Base-by-base conservation (phyloP, 2,888 invertebrate species). In the Chalcosyrphus nemorum region DNA sequence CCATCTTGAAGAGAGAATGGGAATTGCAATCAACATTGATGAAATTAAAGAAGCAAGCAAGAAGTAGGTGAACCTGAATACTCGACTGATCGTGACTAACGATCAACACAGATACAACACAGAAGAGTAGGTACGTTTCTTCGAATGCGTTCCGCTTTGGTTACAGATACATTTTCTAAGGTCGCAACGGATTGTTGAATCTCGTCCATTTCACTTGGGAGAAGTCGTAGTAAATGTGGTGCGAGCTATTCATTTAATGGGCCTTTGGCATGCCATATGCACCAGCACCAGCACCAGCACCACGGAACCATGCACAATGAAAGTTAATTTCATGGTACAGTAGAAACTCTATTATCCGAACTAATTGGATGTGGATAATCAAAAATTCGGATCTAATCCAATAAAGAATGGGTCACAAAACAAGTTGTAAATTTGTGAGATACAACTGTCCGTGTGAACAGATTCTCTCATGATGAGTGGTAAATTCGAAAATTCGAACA, bases 1-100 rank as follows among this genome's bases (percentile, higher is more conserved):
- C 11, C n/a, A 21, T 66, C 21, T 19, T 11, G 50, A 17, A 50
- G 50, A 17, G 56, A 32, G 47, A 56, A 85, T 54, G 68, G 19
- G 38, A 43, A 68, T 65, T 32, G 61, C 41, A 75, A 76, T 72
- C 82, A 32, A n/a, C 75, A 41, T 66, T 11, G 41, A 47, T 13
- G 63, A 63, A 68, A 66, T 54, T 57, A 54, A 70, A 78, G 66
- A 72, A 63, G 59, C 71, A 72, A 4, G n/a, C n/a, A 47, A 77
- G 75, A 86, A 86, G 86, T 86, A 86, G 86, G 86, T 86, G 81
- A 86, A 86, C 77, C 81, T 81, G 81, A 86, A 86, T 86, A 72
- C 72, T 70, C 71, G 17, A 41, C 72, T 47, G 81, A 81, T 81
- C 85, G 85, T 86, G 76, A 86, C 76, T 72, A 63, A 66, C 76